Evolutionary conservation across 2,113 vertebrate genomes (phyloP).

Genomic region (Numida meleagris): DNA sequence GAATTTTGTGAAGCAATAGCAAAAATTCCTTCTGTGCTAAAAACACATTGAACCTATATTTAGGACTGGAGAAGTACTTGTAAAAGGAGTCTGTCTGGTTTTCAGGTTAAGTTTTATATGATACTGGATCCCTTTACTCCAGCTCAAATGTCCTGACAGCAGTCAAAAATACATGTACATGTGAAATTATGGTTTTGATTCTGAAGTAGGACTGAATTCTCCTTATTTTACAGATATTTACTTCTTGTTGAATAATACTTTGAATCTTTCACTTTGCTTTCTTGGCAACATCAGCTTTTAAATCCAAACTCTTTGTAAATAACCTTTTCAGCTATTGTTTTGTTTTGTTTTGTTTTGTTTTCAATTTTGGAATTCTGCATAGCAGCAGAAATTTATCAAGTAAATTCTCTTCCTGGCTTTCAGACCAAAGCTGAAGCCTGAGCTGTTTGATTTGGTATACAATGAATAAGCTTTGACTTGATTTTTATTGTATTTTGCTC

Average conservation of each 20-base stretch:
- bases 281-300: constrained; percentile 9
- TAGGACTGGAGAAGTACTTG: neutral
- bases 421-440: constrained; percentile 44
- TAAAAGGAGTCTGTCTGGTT: neutral
- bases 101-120: neutral
- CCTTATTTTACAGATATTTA: constrained; percentile 16
- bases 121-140: neutral
- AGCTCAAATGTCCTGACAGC: neutral
- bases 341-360: neutral
- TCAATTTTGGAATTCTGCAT: neutral
- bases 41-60: neutral
- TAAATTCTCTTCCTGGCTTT: constrained; percentile 22
- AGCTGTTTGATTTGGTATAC: constrained; percentile 4
- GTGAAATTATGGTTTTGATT: constrained; percentile 14
- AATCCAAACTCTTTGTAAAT: neutral
- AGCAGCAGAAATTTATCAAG: constrained; percentile 25
- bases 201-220: neutral
- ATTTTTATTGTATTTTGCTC: constrained; percentile 61
- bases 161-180: neutral
- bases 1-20: neutral
- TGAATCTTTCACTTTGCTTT: neutral
- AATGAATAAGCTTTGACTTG: constrained; percentile 52
- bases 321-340: neutral
- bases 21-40: neutral
- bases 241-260: constrained; percentile 15